phyloP scores from a whole-genome alignment of 2,113 vertebrate genomes.

The Taurulus bubalis region DNA sequence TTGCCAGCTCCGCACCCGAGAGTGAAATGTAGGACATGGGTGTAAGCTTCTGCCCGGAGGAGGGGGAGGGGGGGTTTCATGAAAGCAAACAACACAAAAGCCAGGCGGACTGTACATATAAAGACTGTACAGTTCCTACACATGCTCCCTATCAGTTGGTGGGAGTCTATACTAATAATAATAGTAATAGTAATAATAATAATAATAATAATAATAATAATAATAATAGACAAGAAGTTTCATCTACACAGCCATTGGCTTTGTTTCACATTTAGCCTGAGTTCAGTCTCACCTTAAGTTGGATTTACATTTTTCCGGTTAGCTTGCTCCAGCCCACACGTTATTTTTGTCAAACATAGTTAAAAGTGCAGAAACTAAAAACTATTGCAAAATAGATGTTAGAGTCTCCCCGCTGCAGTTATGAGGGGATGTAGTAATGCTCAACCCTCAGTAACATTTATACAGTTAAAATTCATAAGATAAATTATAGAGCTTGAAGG shows the following conservation, averaged over 20 bases:
- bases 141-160: background rate
- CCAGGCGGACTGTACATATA: conserved; percentile 15
- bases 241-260: background rate
- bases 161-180: background rate
- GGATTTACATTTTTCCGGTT: conserved; percentile 22
- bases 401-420: background rate
- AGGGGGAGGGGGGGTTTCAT: conserved; percentile 32
- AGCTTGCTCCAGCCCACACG: conserved; percentile 5
- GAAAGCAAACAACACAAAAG: conserved; percentile 42
- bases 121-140: background rate
- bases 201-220: no score
- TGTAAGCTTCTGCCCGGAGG: conserved; percentile 57
- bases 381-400: background rate
- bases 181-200: no score
- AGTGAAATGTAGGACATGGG: conserved; percentile 58
- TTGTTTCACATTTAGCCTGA: conserved; percentile 40
- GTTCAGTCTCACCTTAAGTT: conserved; percentile 29
- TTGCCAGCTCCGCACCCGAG: conserved; percentile 46
- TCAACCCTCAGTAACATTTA: background rate
- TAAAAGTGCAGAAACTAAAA: conserved; percentile 11
- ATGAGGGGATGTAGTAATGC: background rate
- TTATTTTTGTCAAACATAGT: conserved; percentile 20
- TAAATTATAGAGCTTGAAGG: background rate
- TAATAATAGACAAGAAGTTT: background rate
- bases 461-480: background rate